Base-by-base conservation (phyloP, 1,140 invertebrate genomes). In the Daktulosphaira vitifoliae region DNA sequence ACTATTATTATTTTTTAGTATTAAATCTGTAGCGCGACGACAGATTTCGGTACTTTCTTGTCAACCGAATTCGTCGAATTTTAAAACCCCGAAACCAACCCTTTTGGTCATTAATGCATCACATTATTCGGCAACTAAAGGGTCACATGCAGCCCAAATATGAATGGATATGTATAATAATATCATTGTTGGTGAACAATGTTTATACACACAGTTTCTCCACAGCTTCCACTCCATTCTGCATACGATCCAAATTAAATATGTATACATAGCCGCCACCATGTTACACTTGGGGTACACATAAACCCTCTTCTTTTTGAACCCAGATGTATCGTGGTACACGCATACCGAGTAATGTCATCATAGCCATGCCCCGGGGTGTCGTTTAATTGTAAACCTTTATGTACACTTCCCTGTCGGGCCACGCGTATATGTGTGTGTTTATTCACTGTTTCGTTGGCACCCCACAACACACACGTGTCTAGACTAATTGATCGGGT, bases 401-500 rank as follows among this genome's bases (percentile, higher is more conserved):
- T 33, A 11, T 33, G 11, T 33, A 11, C 29, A 33, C 29, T 11
- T 5, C 29, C 29, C 29, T 33, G 29, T 33, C 29, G 29, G 5
- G 29, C 29, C n/a, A 33, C 18, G 37, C 6, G 18, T 53, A 26
- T 44, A 44, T 16, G 39, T 33, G 29, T 33, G 11, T 33, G 29
- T 33, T 33, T 33, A 33, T 6, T 33, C 29, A 33, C 5, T 33
- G 29, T 33, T 11, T 33, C 29, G 39, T 7, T 44, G 39, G 18
- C 20, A n/a, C 33, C n/a, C n/a, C n/a, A 8, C n/a, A 33, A 13
- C 13, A 11, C 23, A 23, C 20, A 15, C 13, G 38, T 16, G 37
- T 25, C 22, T 15, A 20, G 39, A 16, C 56, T 62, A 62, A 62
- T 62, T 62, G 56, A 62, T 62, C 56, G 56, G 56, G 56, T 62